Base-by-base conservation (phyloP, 2,888 invertebrate species). In the Drosophila mulleri region DNA sequence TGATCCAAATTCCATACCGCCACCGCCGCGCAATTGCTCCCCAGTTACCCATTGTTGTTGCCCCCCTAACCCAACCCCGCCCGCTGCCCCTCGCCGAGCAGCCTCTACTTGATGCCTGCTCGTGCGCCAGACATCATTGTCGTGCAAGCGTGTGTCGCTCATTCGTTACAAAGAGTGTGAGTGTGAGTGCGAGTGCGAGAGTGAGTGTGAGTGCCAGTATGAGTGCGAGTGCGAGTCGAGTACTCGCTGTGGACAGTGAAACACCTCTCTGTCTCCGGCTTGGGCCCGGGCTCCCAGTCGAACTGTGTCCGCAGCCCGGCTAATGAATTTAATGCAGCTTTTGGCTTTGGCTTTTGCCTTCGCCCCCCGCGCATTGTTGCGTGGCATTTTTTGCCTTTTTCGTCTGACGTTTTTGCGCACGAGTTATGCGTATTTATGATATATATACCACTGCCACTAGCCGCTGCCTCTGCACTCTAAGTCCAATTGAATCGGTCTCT, bases 381-480 rank as follows among this genome's bases (percentile, higher is more conserved):
- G 53, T 80, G 78, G 78, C 84, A 82, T 82, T 86, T 78, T 82
- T 81, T 86, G 69, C 90, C 87, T 81, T 90, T 72, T 90, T 87
- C 81, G 89, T 81, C 82, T 80, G 80, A 86, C 90, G 84, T 90
- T 87, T 87, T 87, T 88, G 90, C 84, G 80, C 87, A 81, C 90
- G 90, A 87, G 90, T 90, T 88, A 90, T 88, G 90, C 88, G 88
- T 88, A 89, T 87, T 88, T 88, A 90, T 88, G 90, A 88, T 87
- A 87, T 89, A 88, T 85, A 76, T 76, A 72, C 64, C 56, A 8
- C 56, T 59, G 58, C 47, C 60, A 42, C 47, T 9, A 26, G 26
- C 7, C 6, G 69, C 53, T 18, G 39, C 67, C 52, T 26, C 42
- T 14, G 7, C 8, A n/a, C 54, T 26, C 42, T 5, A 44, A 50